Base-by-base conservation (phyloP, 30 jellyfish, hydroid and myxozoan genomes). In the Mastigias papua region DNA sequence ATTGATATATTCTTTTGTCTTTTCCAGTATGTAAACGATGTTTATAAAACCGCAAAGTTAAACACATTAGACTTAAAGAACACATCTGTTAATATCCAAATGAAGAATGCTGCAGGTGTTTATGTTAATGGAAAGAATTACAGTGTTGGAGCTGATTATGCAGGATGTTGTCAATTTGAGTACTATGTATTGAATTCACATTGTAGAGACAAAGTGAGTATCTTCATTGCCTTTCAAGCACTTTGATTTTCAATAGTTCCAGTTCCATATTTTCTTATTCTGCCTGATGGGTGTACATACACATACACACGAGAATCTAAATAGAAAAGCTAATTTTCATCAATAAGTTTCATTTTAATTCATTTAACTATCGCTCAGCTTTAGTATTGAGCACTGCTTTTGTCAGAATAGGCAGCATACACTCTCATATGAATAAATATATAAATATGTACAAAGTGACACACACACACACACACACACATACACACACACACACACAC, bases 161-260 rank as follows among this genome's bases (percentile, higher is more conserved):
- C 57, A 31, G 97, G 80, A 51, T 95, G 99, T 78, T 95, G 99
- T 88, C 79, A 78, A 19, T 95, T 49, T 66, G 73, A 76, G 61
- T 90, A 81, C 57, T 54, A 89, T 34, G 91, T 89, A 1, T 61
- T 95, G 92, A 95, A 95, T 48, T 21, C 76, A 20, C 57, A 76
- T 2, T 95, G 99, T 89, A 42, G 65, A 64, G 57, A 66, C 2
- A 60, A 74, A 42, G 99, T 95, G 78, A 89, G 96, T 6, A 46
- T 46, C 16, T 46, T 8, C 16, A 46, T 46, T 46, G n/a, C n/a
- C n/a, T n/a, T n/a, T n/a, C n/a, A n/a, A n/a, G n/a, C n/a, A n/a
- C n/a, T n/a, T n/a, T n/a, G n/a, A n/a, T n/a, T n/a, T n/a, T n/a
- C n/a, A n/a, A n/a, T n/a, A n/a, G n/a, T n/a, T n/a, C n/a, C n/a